A percentile compares a stretch with the other conserved stretches of the same genome.
These are phyloP conservation scores for Aspidoscelis tigris DNA, from an alignment of 2,113 vertebrate species.

Conservation along the genomic window DNA sequence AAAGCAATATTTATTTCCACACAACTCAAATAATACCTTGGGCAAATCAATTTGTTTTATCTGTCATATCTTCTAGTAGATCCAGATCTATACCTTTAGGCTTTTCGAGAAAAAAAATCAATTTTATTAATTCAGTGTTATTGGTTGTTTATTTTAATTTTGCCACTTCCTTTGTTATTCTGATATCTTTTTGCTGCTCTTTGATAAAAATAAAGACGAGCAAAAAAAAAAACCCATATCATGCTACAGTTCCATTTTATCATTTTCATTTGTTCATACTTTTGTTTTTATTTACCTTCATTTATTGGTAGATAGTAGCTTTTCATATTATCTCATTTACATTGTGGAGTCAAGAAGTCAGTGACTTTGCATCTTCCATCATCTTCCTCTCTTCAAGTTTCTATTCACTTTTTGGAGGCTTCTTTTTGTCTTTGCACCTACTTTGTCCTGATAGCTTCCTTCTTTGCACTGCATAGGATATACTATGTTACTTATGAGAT, in stretches of 20 bases:
- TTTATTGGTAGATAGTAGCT: neutral
- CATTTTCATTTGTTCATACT: neutral
- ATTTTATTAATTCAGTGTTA: too few relatives aligned
- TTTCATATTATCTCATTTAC: too few relatives aligned
- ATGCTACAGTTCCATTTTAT: neutral
- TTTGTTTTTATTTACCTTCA: neutral
- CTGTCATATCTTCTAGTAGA: too few relatives aligned
- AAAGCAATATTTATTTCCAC: too few relatives aligned
- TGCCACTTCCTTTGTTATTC: too few relatives aligned
- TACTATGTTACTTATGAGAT: neutral
- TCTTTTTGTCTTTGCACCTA: neutral
- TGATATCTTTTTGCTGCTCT: neutral
- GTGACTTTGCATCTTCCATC: neutral
- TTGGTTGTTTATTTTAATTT: too few relatives aligned
- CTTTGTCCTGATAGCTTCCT: neutral
- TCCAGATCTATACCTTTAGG: too few relatives aligned
- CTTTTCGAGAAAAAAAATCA: too few relatives aligned
- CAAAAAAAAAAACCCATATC: too few relatives aligned
- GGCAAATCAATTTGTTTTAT: too few relatives aligned
- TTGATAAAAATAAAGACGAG: neutral
- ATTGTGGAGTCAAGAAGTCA: neutral
- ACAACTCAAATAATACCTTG: too few relatives aligned
- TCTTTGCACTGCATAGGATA: neutral
- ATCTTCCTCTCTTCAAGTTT: neutral
- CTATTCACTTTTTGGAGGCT: neutral